Conservation (phyloP, 2,888 invertebrate genomes). For the Xestia c-nigrum region DNA sequence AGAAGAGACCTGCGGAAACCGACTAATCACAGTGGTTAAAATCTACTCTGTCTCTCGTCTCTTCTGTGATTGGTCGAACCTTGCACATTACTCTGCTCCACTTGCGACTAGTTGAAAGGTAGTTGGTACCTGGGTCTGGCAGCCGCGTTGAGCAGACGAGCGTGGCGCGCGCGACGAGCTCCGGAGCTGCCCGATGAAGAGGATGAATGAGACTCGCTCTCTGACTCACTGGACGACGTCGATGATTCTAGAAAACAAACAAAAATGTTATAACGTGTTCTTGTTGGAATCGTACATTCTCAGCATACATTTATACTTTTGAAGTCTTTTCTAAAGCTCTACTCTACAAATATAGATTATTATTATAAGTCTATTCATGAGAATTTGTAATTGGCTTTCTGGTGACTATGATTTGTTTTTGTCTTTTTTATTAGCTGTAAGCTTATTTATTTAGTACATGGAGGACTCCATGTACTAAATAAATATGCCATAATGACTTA, state of each 20-base stretch:
- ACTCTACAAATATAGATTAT: no score
- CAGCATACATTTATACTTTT: background rate
- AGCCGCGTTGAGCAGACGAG: constrained; percentile 85
- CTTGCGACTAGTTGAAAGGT: background rate
- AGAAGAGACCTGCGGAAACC: background rate
- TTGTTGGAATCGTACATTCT: background rate
- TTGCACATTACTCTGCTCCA: background rate
- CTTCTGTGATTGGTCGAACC: background rate
- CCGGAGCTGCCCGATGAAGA: constrained; percentile 88
- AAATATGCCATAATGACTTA: background rate
- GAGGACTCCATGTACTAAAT: no score
- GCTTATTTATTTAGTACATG: no score
- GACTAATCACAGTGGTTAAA: background rate
- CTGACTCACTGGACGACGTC: constrained; percentile 87
- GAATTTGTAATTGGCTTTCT: no score
- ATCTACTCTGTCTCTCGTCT: background rate
- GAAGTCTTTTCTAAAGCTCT: background rate
- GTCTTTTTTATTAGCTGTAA: no score
- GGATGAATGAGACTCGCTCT: constrained; percentile 88
- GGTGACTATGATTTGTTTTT: no score
- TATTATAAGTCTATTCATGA: no score
- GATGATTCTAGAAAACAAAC: constrained; percentile 81
- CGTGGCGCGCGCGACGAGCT: constrained; percentile 84
- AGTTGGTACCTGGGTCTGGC: constrained; percentile 80
- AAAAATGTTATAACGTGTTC: background rate